Evolutionary conservation across 2,888 invertebrate genomes (phyloP).

Genomic region (Uropetala carovei): DNA sequence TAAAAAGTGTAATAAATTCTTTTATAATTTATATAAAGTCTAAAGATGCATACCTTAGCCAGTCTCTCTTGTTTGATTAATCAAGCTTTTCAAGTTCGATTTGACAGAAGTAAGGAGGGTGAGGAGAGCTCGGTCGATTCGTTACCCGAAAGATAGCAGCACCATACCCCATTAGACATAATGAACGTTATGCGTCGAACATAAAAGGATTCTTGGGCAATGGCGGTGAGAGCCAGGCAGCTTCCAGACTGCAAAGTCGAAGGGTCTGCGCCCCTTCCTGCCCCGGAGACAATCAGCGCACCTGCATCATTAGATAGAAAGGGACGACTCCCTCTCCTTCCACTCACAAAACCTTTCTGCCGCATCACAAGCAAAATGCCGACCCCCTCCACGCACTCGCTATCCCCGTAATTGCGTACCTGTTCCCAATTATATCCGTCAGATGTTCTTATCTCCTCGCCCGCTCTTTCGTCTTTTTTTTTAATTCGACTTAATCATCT

Average conservation of each 20-base stretch:
- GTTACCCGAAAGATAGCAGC: not conserved
- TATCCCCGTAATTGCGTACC: not conserved
- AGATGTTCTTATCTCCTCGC: slow-evolving; percentile 14
- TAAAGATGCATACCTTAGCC: no score
- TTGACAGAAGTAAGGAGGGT: not conserved
- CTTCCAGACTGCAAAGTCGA: not conserved
- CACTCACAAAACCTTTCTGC: not conserved
- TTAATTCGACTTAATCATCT: slow-evolving; percentile 22
- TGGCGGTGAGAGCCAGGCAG: not conserved
- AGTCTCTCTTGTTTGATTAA: no score
- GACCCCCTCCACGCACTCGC: not conserved
- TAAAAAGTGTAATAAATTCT: no score
- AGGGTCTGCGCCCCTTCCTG: not conserved
- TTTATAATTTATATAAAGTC: no score
- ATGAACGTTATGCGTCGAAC: not conserved
- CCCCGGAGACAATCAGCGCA: not conserved
- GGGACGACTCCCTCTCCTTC: not conserved
- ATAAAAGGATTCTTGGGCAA: not conserved
- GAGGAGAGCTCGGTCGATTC: not conserved
- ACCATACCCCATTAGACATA: not conserved
- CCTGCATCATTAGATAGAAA: slow-evolving; percentile 13
- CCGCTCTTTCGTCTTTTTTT: not conserved
- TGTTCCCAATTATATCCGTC: not conserved
- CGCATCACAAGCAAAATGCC: slow-evolving; percentile 1
- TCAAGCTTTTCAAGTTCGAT: not conserved